These are phyloP conservation scores for Danio jaintianensis DNA, from an alignment of 2,797 vertebrate species.

Conservation along the genomic window DNA sequence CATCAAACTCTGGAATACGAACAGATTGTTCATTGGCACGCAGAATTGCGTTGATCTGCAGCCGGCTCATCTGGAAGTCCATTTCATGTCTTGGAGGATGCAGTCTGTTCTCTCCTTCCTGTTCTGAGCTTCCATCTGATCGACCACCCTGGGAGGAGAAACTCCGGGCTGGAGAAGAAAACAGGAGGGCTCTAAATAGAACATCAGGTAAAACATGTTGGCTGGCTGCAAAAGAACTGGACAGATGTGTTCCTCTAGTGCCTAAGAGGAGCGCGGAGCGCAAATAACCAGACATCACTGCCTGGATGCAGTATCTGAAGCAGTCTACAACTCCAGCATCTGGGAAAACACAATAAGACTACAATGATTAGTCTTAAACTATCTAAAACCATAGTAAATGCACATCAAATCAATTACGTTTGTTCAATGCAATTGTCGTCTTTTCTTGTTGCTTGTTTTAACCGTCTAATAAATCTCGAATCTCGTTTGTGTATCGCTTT, in stretches of 20 bases:
- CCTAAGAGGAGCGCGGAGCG: constrained; percentile 81
- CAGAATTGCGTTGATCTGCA: constrained; percentile 87
- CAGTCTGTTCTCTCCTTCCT: constrained; percentile 66
- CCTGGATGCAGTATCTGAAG: constrained; percentile 11
- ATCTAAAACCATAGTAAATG: too few species aligned
- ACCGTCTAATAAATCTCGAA: too few species aligned
- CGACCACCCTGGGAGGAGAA: constrained; percentile 42
- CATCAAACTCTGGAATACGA: constrained; percentile 78
- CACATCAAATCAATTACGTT: too few species aligned
- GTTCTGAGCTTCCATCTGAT: constrained; percentile 54
- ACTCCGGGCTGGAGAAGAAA: constrained; percentile 52
- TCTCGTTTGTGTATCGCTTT: too few species aligned
- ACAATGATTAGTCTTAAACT: too few species aligned
- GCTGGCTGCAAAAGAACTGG: constrained; percentile 60
- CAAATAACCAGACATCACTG: constrained; percentile 85
- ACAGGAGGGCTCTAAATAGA: constrained; percentile 58
- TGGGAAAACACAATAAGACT: constrained; percentile 3
- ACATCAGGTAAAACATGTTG: constrained; percentile 54
- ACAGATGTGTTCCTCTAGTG: constrained; percentile 68
- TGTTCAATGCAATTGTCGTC: too few species aligned
- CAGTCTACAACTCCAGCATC: constrained; percentile 38
- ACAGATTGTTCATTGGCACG: constrained; percentile 85
- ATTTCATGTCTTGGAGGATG: constrained; percentile 82
- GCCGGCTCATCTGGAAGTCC: constrained; percentile 81
- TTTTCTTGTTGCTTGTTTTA: too few species aligned